phyloP scores from a whole-genome alignment of 2,888 invertebrate genomes.

The Epicampocera succincta region DNA sequence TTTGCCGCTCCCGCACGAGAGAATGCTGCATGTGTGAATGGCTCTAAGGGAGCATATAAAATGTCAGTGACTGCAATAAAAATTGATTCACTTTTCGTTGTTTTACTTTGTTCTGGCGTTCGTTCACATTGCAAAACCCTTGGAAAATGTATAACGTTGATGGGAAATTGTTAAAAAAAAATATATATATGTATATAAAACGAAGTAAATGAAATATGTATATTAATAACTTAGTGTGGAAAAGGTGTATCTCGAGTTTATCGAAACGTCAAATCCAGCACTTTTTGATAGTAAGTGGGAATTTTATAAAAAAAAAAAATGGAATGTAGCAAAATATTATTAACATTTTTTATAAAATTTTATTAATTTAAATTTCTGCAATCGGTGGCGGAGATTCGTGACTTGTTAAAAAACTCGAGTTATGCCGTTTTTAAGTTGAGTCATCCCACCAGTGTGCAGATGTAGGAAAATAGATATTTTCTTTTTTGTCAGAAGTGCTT shows the following conservation, averaged over 20 bases:
- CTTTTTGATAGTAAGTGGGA: no score
- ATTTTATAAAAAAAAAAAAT: no score
- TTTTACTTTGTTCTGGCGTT: conserved; percentile 41
- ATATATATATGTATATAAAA: conserved; percentile 21
- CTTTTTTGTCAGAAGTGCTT: conserved; percentile 30
- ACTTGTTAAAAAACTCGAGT: no score
- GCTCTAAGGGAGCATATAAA: conserved; percentile 60
- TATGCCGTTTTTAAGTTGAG: no score
- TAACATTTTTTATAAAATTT: no score
- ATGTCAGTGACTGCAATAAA: conserved; percentile 67
- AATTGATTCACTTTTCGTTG: conserved; percentile 61
- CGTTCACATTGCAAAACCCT: conserved; percentile 62
- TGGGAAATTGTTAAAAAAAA: conserved; percentile 27
- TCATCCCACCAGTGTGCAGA: no score
- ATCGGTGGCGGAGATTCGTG: no score
- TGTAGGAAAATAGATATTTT: not conserved
- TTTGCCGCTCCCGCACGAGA: conserved; percentile 12
- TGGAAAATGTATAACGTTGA: conserved; percentile 28
- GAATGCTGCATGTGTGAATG: not conserved
- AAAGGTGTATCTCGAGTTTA: no score
- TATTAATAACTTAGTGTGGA: no score
- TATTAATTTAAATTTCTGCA: no score
- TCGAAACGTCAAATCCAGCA: no score
- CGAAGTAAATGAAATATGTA: conserved; percentile 19
- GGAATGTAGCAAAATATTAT: no score